Evolutionary conservation across 2,797 vertebrate genomes (phyloP), one percentile per base, ranked within the genome.

Genomic region (Arnoldichthys spilopterus): DNA sequence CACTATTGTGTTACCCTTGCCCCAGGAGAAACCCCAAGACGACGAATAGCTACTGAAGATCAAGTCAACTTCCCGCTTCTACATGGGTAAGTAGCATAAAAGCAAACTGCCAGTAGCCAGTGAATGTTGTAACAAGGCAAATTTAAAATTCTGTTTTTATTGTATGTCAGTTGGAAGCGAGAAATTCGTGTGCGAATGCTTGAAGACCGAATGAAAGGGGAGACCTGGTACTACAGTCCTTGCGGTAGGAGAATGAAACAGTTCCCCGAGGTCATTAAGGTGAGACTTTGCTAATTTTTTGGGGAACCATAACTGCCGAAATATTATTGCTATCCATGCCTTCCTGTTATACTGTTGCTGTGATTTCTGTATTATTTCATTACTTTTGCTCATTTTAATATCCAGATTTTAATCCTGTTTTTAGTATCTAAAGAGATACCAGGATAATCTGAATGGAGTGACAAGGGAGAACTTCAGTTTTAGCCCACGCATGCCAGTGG

Each of bases 241-340:
- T 99, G 97, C 79, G 98, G 98, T 54, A 95, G 97, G 86, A 95
- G 97, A 86, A 97, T 98, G 96, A 98, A 98, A 85, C 98, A 99
- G 80, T 98, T 98, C 85, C 97, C 97, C 0, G 98, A 99, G 91
- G 96, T 98, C 83, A 95, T 98, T 82, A 99, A 99, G 96, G 98
- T 99, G 89, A 70, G 24, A 30, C 32, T 18, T 22, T 9, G 6
- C 7, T 34, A 45, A 51, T 16, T 5, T 20, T 51, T 49, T 67
- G 59, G 20, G 24, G n/a, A 56, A 56, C 9, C 43, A 45, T 15
- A 3, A 47, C 43, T 47, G 43, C 51, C 22, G 7, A n/a, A 22
- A 56, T 26, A 56, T 56, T 12, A 11, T 56, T 56, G n/a, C 20
- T 47, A 1, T 1, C 13, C n/a, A 1, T n/a, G 4, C 20, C 49